Evolutionary conservation across 37 sponge, comb jelly and placozoan genomes (phyloP), one percentile per base, ranked within the genome.

Genomic region (Ephydatia muelleri): DNA sequence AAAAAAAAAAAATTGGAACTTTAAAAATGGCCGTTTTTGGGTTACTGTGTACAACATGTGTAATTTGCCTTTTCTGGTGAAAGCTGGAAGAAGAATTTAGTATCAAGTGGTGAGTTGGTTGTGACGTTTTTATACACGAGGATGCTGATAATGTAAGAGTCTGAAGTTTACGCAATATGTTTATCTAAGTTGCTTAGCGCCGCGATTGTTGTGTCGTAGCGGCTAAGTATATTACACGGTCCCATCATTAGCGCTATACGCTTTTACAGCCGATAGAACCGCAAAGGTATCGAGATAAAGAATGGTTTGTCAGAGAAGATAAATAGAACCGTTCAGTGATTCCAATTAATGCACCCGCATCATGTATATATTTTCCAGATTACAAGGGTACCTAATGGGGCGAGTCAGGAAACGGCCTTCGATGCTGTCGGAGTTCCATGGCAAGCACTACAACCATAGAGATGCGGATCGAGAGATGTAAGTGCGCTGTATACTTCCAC

Each of bases 391-490:
- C 12, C 57, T 57, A 14, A 57, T 66, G 65, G 79, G 79, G 29
- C 65, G 69, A 16, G 37, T 43, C 29, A 70, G 89, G 11, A 89
- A 89, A 76, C 64, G 89, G 43, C 89, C 89, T 47, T 89, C 89
- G 23, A 89, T 89, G 89, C 72, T 89, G 32, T 89, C 85, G 35
- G 89, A 89, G 85, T 89, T 89, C 32, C 89, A 89, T 65, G 85
- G 89, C 47, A 89, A 89, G 65, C 80, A 89, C 33, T 73, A 84
- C 72, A 84, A 84, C 49, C 73, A 73, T 21, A 57, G 57, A 57
- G 57, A 57, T 57, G 57, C 57, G 14, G 57, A 57, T 57, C 57
- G 57, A 57, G 57, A 57, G 57, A 57, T 57, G 57, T 57, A 57
- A 57, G 57, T 57, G 16, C 57, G 57, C 19, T 57, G 1, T 57